Conservation (phyloP, 2,113 vertebrate genomes). For the Toxotes chatareus region DNA sequence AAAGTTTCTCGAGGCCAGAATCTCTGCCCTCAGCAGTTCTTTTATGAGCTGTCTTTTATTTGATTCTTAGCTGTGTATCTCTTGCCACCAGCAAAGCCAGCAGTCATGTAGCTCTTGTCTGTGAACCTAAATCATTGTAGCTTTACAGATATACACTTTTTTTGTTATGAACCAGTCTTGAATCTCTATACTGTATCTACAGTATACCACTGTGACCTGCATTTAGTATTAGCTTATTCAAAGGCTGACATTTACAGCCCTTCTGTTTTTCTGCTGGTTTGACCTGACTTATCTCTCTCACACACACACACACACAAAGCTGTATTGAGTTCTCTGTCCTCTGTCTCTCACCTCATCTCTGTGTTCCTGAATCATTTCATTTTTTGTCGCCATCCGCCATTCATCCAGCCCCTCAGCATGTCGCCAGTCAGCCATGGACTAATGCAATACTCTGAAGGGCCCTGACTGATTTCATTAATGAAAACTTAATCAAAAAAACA, state of each 20-base stretch:
- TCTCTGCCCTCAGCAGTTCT: neutral
- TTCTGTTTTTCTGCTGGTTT: neutral
- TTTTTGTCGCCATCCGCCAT: constrained; percentile 2
- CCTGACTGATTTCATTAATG: constrained; percentile 42
- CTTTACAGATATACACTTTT: neutral
- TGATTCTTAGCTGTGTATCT: constrained; percentile 1
- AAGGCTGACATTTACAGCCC: neutral
- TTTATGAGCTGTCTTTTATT: neutral
- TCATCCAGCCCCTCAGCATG: neutral
- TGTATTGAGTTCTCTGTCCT: constrained; percentile 6
- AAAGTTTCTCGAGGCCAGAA: neutral
- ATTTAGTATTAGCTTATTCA: neutral
- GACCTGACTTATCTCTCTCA: neutral
- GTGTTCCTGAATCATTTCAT: neutral
- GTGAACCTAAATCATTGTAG: neutral
- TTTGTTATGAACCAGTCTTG: neutral
- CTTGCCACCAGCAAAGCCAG: neutral
- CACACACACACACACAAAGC: neutral
- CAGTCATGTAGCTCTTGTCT: neutral
- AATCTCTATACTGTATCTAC: neutral
- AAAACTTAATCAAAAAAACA: constrained; percentile 3
- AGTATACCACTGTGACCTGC: neutral
- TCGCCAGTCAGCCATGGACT: constrained; percentile 18
- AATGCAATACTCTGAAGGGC: constrained; percentile 38
- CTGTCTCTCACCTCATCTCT: neutral